These are phyloP conservation scores for Xanthorhoe designata DNA, from an alignment of 2,888 invertebrate genomes.

Conservation along the genomic window DNA sequence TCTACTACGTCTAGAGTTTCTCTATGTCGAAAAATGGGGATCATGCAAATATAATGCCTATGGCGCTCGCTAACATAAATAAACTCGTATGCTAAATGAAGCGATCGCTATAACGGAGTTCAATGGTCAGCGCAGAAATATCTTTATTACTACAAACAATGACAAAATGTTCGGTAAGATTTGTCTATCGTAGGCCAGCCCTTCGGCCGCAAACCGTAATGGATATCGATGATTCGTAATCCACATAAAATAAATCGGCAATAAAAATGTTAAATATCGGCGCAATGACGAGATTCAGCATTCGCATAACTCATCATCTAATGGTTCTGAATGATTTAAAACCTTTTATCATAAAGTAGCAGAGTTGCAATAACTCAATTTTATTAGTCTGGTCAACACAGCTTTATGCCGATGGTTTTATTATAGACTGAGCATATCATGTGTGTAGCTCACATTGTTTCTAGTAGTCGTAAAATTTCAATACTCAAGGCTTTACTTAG, in stretches of 20 bases:
- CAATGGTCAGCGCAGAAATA: constrained; percentile 80
- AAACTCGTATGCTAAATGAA: constrained; percentile 80
- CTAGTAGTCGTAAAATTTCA: constrained; percentile 67
- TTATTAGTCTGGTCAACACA: constrained; percentile 82
- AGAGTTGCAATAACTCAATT: constrained; percentile 82
- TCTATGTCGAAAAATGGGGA: constrained; percentile 64
- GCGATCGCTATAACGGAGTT: constrained; percentile 79
- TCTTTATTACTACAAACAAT: constrained; percentile 76
- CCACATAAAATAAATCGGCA: constrained; percentile 76
- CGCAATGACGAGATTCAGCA: constrained; percentile 79
- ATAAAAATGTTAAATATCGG: constrained; percentile 83
- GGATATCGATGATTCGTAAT: constrained; percentile 76
- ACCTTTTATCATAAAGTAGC: constrained; percentile 84
- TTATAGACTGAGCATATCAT: constrained; percentile 68
- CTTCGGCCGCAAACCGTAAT: constrained; percentile 63
- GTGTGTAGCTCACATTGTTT: constrained; percentile 65
- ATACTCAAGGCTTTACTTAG: constrained; percentile 60
- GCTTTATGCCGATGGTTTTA: constrained; percentile 77
- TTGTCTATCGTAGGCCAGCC: constrained; percentile 59
- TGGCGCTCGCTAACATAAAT: constrained; percentile 69
- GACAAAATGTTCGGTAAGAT: constrained; percentile 72
- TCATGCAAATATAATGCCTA: constrained; percentile 82
- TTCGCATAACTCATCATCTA: constrained; percentile 83
- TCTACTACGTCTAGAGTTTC: constrained; percentile 60
- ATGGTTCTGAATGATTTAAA: constrained; percentile 84